phyloP scores from a whole-genome alignment of 1,140 invertebrate species.

The Charaxes varanes region DNA sequence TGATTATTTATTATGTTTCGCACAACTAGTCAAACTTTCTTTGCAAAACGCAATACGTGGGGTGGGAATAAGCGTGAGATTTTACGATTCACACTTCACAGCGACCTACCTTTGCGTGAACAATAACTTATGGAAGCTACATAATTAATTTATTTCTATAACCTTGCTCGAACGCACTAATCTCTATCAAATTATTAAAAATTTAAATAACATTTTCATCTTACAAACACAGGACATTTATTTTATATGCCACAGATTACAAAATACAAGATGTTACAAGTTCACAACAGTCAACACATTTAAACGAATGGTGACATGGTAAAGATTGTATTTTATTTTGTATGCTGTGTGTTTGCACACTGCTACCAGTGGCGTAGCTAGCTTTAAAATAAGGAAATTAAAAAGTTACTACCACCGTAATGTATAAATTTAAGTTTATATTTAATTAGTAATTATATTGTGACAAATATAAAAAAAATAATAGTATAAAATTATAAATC shows the following conservation, averaged over 20 bases:
- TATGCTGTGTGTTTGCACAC: too few species aligned
- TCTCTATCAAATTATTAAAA: conserved; percentile 40
- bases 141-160: conserved; percentile 52
- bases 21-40: conserved; percentile 49
- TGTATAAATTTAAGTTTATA: too few species aligned
- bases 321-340: too few species aligned
- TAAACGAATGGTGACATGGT: too few species aligned
- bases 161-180: conserved; percentile 20
- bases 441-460: too few species aligned
- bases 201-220: conserved; percentile 27
- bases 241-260: conserved; percentile 13
- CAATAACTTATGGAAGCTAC: conserved; percentile 61
- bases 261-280: too few species aligned
- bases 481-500: too few species aligned
- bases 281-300: too few species aligned
- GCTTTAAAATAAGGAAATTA: too few species aligned
- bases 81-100: conserved; percentile 50
- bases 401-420: too few species aligned
- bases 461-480: too few species aligned
- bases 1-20: conserved; percentile 29
- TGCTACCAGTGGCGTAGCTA: too few species aligned
- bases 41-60: conserved; percentile 39
- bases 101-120: conserved; percentile 42
- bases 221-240: conserved; percentile 17
- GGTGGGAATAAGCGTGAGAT: conserved; percentile 53